Conservation (phyloP, 2,113 vertebrate genomes). For the Zosterops pallidus region DNA sequence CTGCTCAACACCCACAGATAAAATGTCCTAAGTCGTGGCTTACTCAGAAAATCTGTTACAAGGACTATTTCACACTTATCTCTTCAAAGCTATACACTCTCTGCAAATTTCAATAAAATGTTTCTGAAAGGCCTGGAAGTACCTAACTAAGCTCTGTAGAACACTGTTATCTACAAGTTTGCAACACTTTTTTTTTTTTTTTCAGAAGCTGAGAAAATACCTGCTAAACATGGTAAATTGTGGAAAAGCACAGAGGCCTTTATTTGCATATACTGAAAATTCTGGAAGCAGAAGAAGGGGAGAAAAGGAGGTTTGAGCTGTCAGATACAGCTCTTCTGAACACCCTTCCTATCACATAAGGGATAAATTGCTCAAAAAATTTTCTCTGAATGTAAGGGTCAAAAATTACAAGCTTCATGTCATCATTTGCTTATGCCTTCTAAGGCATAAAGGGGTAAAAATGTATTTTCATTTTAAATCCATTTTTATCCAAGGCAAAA, state of each 20-base stretch:
- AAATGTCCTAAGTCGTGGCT: background rate
- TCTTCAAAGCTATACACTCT: background rate
- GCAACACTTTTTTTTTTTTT: background rate
- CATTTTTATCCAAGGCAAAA: background rate
- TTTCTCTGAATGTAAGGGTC: background rate
- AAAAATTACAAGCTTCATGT: background rate
- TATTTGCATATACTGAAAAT: background rate
- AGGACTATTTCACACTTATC: background rate
- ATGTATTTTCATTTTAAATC: background rate
- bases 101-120: background rate
- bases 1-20: background rate
- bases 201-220: background rate
- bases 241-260: background rate
- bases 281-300: background rate
- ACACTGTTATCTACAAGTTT: background rate
- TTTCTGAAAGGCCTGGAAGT: background rate
- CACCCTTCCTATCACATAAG: background rate
- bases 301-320: background rate
- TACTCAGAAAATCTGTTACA: background rate
- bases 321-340: background rate
- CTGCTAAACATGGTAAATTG: background rate
- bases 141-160: background rate
- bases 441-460: background rate
- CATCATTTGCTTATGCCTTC: background rate
- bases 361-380: background rate